Evolutionary conservation across 2,113 vertebrate species (phyloP).

Genomic region (Siniperca chuatsi): DNA sequence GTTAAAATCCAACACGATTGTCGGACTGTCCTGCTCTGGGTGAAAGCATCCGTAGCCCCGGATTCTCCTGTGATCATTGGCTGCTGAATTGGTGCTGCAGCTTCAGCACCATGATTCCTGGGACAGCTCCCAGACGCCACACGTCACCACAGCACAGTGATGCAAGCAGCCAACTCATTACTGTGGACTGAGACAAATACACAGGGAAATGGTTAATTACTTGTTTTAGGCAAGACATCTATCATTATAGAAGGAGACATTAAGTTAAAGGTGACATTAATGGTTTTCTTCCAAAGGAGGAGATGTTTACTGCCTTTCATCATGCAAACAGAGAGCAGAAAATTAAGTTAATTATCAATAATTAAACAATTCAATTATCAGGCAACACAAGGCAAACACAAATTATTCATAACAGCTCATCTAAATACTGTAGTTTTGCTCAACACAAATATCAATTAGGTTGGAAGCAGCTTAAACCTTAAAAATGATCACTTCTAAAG

Average conservation of each 20-base stretch:
- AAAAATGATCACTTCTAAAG: neutral
- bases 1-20: conserved; percentile 63
- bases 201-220: conserved; percentile 25
- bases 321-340: neutral
- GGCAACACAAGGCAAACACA: conserved; percentile 4
- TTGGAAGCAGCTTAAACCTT: neutral
- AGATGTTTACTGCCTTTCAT: neutral
- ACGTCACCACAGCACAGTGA: conserved; percentile 82
- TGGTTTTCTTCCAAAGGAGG: neutral
- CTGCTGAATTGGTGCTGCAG: conserved; percentile 78
- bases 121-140: conserved; percentile 85
- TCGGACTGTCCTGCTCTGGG: conserved; percentile 74
- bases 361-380: conserved; percentile 23
- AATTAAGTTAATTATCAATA: conserved; percentile 28
- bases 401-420: conserved; percentile 22
- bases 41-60: conserved; percentile 65
- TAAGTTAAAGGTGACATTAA: conserved; percentile 11
- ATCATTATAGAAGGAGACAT: conserved; percentile 11
- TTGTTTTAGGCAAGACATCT: neutral
- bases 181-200: conserved; percentile 52
- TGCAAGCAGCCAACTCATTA: conserved; percentile 75
- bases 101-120: conserved; percentile 85
- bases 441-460: conserved; percentile 1
- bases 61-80: conserved; percentile 77
- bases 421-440: conserved; percentile 12